A percentile compares a stretch with the other conserved stretches of the same genome.
These are phyloP conservation scores for Lepidurus arcticus DNA, from an alignment of 1,140 invertebrate species.

Conservation along the genomic window DNA sequence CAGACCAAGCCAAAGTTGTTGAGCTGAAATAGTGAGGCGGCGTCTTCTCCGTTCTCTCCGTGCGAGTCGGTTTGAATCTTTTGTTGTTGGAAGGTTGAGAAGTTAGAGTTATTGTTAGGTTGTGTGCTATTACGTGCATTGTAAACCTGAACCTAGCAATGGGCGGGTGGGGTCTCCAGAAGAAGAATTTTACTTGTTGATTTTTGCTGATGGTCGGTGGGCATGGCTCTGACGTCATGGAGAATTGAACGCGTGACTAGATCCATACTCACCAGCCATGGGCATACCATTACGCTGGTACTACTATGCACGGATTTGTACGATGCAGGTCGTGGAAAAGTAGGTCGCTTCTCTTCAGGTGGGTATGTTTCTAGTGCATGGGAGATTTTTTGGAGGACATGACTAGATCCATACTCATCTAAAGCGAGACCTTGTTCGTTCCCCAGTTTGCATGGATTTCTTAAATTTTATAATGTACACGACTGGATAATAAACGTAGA, in stretches of 20 bases:
- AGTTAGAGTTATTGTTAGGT: background rate
- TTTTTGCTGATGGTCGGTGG: conserved; percentile 48
- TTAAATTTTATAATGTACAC: background rate
- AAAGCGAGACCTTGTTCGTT: conserved; percentile 36
- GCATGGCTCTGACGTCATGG: conserved; percentile 64
- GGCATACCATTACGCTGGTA: conserved; percentile 28
- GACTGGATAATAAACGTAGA: conserved; percentile 23
- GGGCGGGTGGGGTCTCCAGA: background rate
- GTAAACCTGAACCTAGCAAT: background rate
- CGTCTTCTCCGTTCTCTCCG: background rate
- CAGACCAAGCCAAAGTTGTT: conserved; percentile 8
- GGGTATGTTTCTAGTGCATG: conserved; percentile 42
- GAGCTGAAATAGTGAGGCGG: background rate
- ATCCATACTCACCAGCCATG: conserved; percentile 71
- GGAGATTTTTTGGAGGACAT: conserved; percentile 33
- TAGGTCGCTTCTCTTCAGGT: conserved; percentile 39
- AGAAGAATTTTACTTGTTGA: background rate
- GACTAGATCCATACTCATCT: conserved; percentile 43
- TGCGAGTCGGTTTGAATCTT: background rate
- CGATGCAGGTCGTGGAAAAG: conserved; percentile 23
- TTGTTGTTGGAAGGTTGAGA: background rate
- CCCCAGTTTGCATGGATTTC: background rate
- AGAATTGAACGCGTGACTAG: conserved; percentile 59
- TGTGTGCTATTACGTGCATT: background rate
- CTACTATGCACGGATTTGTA: conserved; percentile 16